Evolutionary conservation across 1,140 invertebrate genomes (phyloP).

Genomic region (Sycophaga agraensis): DNA sequence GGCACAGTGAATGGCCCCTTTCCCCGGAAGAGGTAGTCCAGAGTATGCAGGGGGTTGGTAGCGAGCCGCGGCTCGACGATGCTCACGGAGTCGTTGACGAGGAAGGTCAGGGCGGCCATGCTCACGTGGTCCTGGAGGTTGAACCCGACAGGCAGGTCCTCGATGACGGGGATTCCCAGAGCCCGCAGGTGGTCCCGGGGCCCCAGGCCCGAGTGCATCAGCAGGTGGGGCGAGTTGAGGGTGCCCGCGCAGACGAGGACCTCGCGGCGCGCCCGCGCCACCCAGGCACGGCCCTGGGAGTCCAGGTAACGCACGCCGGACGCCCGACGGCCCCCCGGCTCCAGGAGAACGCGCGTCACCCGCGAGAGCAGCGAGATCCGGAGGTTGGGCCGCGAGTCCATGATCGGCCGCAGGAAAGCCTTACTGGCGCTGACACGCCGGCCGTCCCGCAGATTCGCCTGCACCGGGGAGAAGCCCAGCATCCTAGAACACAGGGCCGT

Average conservation of each 20-base stretch:
- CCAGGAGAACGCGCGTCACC: constrained; percentile 68
- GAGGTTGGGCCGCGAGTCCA: constrained; percentile 68
- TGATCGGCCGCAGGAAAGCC: constrained; percentile 67
- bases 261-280: constrained; percentile 58
- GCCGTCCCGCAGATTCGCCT: constrained; percentile 71
- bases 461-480: constrained; percentile 67
- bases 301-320: constrained; percentile 70
- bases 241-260: constrained; percentile 63
- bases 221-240: constrained; percentile 62
- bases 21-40: constrained; percentile 61
- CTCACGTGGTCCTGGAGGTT: constrained; percentile 69
- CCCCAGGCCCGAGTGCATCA: constrained; percentile 66
- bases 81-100: constrained; percentile 65
- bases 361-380: constrained; percentile 68
- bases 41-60: constrained; percentile 58
- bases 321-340: constrained; percentile 62
- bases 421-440: constrained; percentile 70
- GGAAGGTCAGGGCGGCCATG: constrained; percentile 68
- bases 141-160: constrained; percentile 66
- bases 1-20: constrained; percentile 70
- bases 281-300: not conserved
- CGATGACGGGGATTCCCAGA: constrained; percentile 59
- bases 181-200: constrained; percentile 57
- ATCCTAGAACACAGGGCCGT: not conserved
- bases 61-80: constrained; percentile 53